Conservation (phyloP, 2,888 invertebrate genomes). For the Drosophila paracracens region DNA sequence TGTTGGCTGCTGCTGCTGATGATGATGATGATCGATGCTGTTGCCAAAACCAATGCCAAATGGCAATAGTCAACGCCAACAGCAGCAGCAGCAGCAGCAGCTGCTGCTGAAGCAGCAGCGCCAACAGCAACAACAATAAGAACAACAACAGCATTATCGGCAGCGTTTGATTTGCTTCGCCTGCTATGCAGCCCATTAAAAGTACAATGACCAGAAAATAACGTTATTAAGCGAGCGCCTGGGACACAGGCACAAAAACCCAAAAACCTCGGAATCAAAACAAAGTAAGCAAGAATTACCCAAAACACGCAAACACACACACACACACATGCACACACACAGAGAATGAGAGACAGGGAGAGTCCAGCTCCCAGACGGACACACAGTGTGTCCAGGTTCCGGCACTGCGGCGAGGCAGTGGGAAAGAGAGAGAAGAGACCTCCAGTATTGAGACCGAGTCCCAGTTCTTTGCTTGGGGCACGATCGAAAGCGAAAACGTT, state of each 20-base stretch:
- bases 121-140: conserved; percentile 4
- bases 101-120: conserved; percentile 11
- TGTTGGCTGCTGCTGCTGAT: conserved; percentile 26
- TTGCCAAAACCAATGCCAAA: conserved; percentile 49
- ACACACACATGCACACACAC: conserved; percentile 17
- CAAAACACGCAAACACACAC: conserved; percentile 47
- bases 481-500: conserved; percentile 80
- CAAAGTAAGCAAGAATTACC: conserved; percentile 70
- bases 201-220: conserved; percentile 82
- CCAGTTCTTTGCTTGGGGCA: conserved; percentile 32
- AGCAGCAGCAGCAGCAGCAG: conserved; percentile 7
- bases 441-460: conserved; percentile 28
- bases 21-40: conserved; percentile 42
- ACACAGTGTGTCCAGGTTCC: background rate
- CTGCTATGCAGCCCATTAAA: conserved; percentile 75
- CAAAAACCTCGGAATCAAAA: conserved; percentile 74
- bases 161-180: conserved; percentile 70
- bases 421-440: background rate
- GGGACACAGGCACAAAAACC: conserved; percentile 41
- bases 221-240: conserved; percentile 75
- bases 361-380: too few species aligned
- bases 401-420: background rate
- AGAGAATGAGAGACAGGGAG: background rate
- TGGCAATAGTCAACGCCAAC: conserved; percentile 51
- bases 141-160: conserved; percentile 38